phyloP scores from a whole-genome alignment of 2,888 invertebrate genomes.

The Lamellibrachia columna region DNA sequence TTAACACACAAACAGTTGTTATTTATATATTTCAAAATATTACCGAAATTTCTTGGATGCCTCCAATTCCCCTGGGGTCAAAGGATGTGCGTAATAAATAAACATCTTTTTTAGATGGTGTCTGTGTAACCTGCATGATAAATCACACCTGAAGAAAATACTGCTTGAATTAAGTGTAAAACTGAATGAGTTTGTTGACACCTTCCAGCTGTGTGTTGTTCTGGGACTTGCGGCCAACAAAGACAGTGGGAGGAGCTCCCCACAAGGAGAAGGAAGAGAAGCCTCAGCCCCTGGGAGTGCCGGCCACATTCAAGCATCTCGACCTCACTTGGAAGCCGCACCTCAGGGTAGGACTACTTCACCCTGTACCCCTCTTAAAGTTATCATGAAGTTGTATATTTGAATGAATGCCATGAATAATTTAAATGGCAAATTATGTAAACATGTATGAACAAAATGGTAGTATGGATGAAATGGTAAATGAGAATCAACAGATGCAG shows the following conservation, averaged over 20 bases:
- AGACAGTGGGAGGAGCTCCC: conserved; percentile 33
- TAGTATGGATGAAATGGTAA: too few relatives aligned
- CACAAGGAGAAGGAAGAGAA: conserved; percentile 44
- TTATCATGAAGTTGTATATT: background rate
- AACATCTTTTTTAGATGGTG: too few relatives aligned
- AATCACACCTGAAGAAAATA: background rate
- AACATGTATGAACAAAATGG: background rate
- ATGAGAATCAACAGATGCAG: too few relatives aligned
- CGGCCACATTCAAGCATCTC: conserved; percentile 63
- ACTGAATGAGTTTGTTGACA: background rate
- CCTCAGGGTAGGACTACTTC: conserved; percentile 50
- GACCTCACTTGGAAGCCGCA: conserved; percentile 65
- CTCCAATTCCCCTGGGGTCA: too few relatives aligned
- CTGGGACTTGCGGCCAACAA: conserved; percentile 63
- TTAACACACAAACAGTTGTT: too few relatives aligned
- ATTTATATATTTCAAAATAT: too few relatives aligned
- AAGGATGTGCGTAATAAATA: too few relatives aligned
- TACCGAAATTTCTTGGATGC: too few relatives aligned
- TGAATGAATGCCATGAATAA: background rate
- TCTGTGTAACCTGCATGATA: too few relatives aligned
- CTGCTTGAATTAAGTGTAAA: background rate
- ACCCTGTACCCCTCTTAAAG: background rate
- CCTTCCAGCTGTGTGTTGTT: conserved; percentile 55
- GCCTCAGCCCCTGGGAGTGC: conserved; percentile 58
- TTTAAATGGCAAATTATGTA: background rate